Evolutionary conservation across 2,113 vertebrate genomes (phyloP), one percentile per base, ranked within the genome.

Genomic region (Pycnonotus jocosus): DNA sequence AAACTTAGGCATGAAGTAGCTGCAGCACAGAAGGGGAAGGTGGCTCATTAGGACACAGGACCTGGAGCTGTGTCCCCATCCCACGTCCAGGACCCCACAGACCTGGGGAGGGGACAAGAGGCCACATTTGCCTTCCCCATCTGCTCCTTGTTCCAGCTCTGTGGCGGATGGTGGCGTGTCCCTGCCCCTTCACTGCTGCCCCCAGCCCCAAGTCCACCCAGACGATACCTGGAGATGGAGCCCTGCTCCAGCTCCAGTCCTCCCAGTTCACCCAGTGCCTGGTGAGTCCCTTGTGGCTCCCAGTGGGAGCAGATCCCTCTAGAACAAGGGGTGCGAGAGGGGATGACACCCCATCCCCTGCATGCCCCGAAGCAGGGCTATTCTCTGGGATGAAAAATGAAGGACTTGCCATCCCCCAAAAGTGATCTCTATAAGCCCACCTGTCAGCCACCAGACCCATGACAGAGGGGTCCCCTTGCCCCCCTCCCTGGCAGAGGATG

Each of bases 371-470:
- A 47, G 40, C 23, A n/a, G 19, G 18, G 19, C 38, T 45, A 1
- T 35, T 42, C 28, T 31, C 3, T 2, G n/a, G 10, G 28, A 12
- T 40, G 47, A 27, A 21, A 51, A 14, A 30, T 4, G 8, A 40
- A 69, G 51, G 45, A 51, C 6, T 27, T 11, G 3, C 3, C 18
- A 7, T 4, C 18, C 38, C 38, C 24, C 10, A 42, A 3, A 56
- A 33, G 4, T 1, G 1, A 50, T n/a, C 10, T 23, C 35, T 48
- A 35, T 58, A 28, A 48, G 15, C 16, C 86, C 62, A 31, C 48
- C 51, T 4, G 0, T 7, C 50, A 58, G 57, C 4, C 1, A 13
- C 33, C 56, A 37, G 37, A 7, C 24, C 57, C 31, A 2, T 0
- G 40, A 18, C 48, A 25, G 30, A 56, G 33, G 72, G 44, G 53